Evolutionary conservation across 2,113 vertebrate species (phyloP).

Genomic region (Heptranchias perlo): DNA sequence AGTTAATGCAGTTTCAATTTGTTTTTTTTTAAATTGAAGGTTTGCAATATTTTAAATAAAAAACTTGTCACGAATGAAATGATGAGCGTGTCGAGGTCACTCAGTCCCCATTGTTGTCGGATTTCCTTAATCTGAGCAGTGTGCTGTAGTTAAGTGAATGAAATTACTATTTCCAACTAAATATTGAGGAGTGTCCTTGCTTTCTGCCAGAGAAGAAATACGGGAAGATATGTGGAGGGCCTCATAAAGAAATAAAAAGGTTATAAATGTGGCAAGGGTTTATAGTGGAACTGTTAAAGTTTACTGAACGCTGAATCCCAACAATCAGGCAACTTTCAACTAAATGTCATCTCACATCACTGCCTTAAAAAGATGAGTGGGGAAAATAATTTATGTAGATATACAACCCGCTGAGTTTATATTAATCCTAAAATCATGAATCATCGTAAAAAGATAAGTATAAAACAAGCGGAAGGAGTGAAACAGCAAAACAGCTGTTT

Average conservation of each 20-base stretch:
- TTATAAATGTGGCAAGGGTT: not conserved
- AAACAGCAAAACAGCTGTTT: not conserved
- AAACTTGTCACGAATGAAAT: not conserved
- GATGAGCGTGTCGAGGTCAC: not conserved
- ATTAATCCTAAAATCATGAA: not conserved
- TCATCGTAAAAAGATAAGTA: not conserved
- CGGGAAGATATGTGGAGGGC: not conserved
- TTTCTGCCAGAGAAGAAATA: too few relatives aligned
- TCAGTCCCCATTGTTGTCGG: not conserved
- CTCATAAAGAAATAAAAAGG: conserved; percentile 7
- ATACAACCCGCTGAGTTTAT: not conserved
- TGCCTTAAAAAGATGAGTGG: not conserved
- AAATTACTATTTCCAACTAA: not conserved
- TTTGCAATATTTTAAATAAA: not conserved
- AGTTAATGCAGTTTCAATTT: not conserved
- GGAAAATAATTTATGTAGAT: not conserved
- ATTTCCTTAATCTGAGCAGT: not conserved
- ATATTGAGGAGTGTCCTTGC: not conserved
- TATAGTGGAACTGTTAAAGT: not conserved
- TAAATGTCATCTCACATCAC: not conserved
- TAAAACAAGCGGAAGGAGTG: not conserved
- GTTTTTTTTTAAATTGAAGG: not conserved
- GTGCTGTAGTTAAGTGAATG: not conserved
- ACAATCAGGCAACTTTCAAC: not conserved
- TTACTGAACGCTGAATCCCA: not conserved